phyloP scores from a whole-genome alignment of 2,113 vertebrate genomes.

The Athene cunicularia region DNA sequence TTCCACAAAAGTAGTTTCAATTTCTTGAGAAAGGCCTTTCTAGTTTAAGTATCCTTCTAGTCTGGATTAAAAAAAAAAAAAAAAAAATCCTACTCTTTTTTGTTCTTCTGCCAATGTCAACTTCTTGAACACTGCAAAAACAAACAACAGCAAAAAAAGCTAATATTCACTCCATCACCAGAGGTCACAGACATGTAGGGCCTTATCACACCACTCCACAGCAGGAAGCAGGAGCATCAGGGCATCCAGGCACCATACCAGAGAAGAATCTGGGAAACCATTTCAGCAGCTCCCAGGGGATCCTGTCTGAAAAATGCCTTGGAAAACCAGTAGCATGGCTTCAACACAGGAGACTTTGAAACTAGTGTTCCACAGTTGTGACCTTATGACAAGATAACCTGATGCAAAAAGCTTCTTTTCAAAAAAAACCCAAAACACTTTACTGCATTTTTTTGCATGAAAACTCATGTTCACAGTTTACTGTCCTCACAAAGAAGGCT shows the following conservation, averaged over 20 bases:
- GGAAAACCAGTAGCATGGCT: neutral
- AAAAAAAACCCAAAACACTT: neutral
- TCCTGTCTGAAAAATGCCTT: neutral
- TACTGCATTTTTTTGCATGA: neutral
- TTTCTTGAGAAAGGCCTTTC: neutral
- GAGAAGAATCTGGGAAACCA: neutral
- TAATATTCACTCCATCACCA: neutral
- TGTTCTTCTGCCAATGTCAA: slow-evolving; percentile 3
- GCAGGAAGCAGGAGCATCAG: neutral
- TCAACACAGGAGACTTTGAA: neutral
- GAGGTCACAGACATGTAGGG: neutral
- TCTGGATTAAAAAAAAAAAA: neutral
- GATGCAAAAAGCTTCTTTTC: neutral
- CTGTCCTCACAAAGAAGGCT: neutral
- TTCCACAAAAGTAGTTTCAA: neutral
- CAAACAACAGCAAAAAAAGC: neutral
- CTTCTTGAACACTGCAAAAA: slow-evolving; percentile 24
- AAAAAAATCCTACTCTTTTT: neutral
- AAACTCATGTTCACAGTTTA: neutral
- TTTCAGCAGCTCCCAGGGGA: neutral
- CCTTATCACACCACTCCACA: neutral
- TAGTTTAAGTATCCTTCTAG: neutral
- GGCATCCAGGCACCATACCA: neutral
- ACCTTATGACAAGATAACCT: neutral
- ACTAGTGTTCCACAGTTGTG: neutral